These are phyloP conservation scores for Xyrauchen texanus DNA, from an alignment of 2,113 vertebrate species.

Conservation along the genomic window DNA sequence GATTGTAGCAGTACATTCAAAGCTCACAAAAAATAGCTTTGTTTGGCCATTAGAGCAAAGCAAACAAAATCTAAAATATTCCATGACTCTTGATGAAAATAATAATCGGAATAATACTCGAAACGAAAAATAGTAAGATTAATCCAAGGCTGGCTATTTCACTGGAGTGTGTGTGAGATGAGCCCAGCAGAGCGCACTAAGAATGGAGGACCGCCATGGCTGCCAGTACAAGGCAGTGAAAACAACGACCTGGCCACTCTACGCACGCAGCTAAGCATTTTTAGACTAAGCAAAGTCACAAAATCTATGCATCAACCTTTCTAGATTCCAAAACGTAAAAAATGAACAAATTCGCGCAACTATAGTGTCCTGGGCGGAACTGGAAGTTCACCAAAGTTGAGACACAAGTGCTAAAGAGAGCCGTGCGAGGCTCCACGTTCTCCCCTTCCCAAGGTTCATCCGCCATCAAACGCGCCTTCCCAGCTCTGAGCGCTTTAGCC, in stretches of 20 bases:
- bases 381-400: constrained; percentile 80
- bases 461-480: constrained; percentile 99
- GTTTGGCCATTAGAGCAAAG: constrained; percentile 31
- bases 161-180: constrained; percentile 58
- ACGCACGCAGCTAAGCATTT: constrained; percentile 56
- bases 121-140: constrained; percentile 50
- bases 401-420: constrained; percentile 80
- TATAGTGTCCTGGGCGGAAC: constrained; percentile 69
- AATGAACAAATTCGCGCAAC: constrained; percentile 9
- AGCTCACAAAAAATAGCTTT: constrained; percentile 60
- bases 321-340: constrained; percentile 43
- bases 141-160: constrained; percentile 51
- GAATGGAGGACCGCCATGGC: constrained; percentile 99
- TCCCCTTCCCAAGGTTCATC: constrained; percentile 95
- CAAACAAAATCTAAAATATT: constrained; percentile 10
- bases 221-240: constrained; percentile 88
- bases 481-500: constrained; percentile 96
- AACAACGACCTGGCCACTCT: constrained; percentile 93
- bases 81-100: constrained; percentile 41
- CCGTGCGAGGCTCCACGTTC: constrained; percentile 76
- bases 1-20: constrained; percentile 80
- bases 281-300: constrained; percentile 56
- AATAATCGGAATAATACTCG: constrained; percentile 42
- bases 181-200: constrained; percentile 89
- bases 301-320: constrained; percentile 53